These are phyloP conservation scores for Oikopleura dioica DNA, from an alignment of 23 tunicate genomes.

Conservation along the genomic window DNA sequence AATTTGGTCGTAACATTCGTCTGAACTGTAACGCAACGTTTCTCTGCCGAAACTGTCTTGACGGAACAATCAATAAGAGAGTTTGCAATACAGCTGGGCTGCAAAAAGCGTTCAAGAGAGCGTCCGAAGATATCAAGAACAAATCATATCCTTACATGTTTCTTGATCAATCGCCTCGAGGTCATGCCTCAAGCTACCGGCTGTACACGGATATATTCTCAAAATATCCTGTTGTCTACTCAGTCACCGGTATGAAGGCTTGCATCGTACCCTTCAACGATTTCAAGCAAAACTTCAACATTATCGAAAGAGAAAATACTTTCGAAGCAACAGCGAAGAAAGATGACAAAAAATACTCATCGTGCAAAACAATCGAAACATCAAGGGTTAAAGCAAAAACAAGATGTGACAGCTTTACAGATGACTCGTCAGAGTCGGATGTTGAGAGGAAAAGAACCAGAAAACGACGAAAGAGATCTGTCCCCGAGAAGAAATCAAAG, in stretches of 20 bases:
- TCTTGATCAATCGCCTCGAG: slow-evolving; percentile 8
- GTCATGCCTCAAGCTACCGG: background rate
- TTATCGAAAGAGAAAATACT: background rate
- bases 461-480: background rate
- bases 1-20: background rate
- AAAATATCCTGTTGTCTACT: background rate
- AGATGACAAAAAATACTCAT: no score
- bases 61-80: background rate
- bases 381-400: no score
- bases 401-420: no score
- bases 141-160: background rate
- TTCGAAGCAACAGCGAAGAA: background rate
- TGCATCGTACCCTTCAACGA: background rate
- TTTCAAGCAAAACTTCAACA: background rate
- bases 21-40: background rate
- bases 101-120: background rate
- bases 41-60: background rate
- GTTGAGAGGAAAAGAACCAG: no score
- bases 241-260: background rate
- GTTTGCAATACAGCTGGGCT: background rate
- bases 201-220: slow-evolving; percentile 5
- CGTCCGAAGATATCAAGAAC: background rate
- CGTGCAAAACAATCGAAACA: no score
- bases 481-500: no score
- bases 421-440: no score